Evolutionary conservation across 2,113 vertebrate species (phyloP).

Genomic region (Scomber colias): DNA sequence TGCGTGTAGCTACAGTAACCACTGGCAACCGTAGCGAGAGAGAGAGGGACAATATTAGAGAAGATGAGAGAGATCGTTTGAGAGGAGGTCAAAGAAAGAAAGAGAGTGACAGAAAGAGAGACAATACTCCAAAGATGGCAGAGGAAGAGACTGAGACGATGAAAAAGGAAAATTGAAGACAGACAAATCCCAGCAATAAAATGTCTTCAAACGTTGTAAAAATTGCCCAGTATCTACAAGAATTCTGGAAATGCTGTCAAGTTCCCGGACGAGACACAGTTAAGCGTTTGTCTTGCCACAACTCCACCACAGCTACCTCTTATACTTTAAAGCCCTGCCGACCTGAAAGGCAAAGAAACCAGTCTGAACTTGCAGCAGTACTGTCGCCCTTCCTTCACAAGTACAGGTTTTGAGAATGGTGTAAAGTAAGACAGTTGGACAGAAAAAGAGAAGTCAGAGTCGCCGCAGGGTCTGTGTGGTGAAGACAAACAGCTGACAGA

Average conservation of each 20-base stretch:
- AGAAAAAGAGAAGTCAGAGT: conserved; percentile 47
- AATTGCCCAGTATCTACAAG: conserved; percentile 20
- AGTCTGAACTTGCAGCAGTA: conserved; percentile 75
- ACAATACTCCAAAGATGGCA: background rate
- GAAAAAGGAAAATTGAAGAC: background rate
- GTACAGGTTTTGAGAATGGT: conserved; percentile 59
- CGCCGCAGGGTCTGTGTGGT: conserved; percentile 59
- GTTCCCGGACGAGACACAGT: conserved; percentile 41
- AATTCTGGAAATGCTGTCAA: conserved; percentile 21
- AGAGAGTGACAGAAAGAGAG: background rate
- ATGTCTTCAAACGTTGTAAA: conserved; percentile 13
- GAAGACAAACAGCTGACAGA: conserved; percentile 74
- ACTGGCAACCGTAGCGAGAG: conserved; percentile 80
- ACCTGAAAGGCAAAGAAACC: conserved; percentile 70
- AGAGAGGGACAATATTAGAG: conserved; percentile 54
- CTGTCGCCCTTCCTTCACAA: conserved; percentile 46
- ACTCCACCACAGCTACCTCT: conserved; percentile 32
- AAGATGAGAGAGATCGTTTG: conserved; percentile 56
- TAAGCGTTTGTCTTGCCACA: conserved; percentile 52
- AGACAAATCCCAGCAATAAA: background rate
- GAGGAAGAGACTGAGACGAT: conserved; percentile 20
- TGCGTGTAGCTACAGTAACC: conserved; percentile 81
- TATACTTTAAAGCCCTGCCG: conserved; percentile 50
- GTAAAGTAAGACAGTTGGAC: conserved; percentile 53
- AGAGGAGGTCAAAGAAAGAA: conserved; percentile 51